Percentiles rank a stretch among this genome's conserved stretches.
Evolutionary conservation across 2,888 invertebrate genomes (phyloP).

Genomic region (Mythimna albipuncta): DNA sequence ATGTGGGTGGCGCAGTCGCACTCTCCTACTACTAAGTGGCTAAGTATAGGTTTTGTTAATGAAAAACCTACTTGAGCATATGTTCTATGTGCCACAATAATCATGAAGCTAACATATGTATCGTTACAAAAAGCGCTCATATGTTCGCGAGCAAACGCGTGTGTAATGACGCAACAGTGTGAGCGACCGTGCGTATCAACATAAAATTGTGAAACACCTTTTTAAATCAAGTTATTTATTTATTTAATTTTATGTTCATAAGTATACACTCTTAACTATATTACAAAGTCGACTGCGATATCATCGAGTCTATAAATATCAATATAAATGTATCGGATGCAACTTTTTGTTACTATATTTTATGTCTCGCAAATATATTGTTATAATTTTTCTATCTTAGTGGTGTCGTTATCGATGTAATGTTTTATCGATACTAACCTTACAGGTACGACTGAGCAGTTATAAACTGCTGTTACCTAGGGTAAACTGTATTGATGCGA

Average conservation of each 20-base stretch:
- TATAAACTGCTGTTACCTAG: background rate
- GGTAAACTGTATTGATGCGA: constrained; percentile 8
- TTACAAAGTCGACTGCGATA: constrained; percentile 14
- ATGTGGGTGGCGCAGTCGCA: background rate
- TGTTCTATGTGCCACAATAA: constrained; percentile 4
- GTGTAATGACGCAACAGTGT: background rate
- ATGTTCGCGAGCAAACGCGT: constrained; percentile 11
- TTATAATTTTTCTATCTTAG: constrained; percentile 2
- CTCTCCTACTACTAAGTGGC: background rate
- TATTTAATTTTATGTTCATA: constrained; percentile 5
- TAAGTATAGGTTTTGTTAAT: background rate
- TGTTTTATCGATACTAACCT: constrained; percentile 35
- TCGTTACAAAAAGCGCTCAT: background rate
- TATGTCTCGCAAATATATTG: background rate
- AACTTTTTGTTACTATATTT: background rate
- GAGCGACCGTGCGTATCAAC: background rate
- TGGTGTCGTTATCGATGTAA: constrained; percentile 7
- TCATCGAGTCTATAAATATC: constrained; percentile 1
- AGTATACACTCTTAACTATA: background rate
- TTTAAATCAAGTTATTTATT: background rate
- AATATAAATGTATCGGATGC: background rate
- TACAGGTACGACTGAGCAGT: constrained; percentile 17
- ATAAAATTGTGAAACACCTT: constrained; percentile 5
- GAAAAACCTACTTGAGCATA: background rate
- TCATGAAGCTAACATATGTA: background rate